Conservation (phyloP, 2,888 invertebrate species). For the Himalopsyche tibetana region DNA sequence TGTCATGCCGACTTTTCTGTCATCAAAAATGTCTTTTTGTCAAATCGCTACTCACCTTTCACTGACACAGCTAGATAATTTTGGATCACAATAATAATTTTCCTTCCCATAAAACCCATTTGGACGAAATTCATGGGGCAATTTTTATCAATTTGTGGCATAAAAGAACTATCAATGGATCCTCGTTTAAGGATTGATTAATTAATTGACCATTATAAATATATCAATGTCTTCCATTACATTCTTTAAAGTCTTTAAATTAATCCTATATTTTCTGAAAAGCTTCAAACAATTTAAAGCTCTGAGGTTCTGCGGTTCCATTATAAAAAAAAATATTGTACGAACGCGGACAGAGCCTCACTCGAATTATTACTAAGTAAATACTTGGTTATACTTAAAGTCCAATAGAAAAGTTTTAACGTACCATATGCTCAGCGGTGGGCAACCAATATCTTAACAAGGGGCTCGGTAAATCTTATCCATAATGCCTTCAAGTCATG, state of each 20-base stretch:
- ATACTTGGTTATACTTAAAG: too few species aligned
- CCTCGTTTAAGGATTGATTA: slow-evolving; percentile 10
- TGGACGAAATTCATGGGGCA: slow-evolving; percentile 47
- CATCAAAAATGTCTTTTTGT: background rate
- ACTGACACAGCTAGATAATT: background rate
- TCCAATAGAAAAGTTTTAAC: too few species aligned
- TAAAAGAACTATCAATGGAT: slow-evolving; percentile 39
- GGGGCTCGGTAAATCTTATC: too few species aligned
- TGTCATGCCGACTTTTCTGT: background rate
- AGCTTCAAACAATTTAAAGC: too few species aligned
- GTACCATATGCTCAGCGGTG: too few species aligned
- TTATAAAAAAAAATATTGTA: too few species aligned
- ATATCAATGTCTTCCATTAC: background rate
- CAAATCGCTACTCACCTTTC: background rate
- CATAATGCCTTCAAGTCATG: too few species aligned
- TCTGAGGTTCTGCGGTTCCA: too few species aligned
- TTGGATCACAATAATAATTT: slow-evolving; percentile 50
- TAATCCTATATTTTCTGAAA: background rate
- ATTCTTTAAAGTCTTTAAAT: background rate
- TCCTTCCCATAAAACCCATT: slow-evolving; percentile 51
- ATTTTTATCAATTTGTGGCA: slow-evolving; percentile 52
- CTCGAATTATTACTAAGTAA: too few species aligned
- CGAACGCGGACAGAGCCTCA: too few species aligned
- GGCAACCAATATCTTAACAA: too few species aligned
- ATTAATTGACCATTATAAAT: slow-evolving; percentile 31